Base-by-base conservation (phyloP, 2,797 vertebrate genomes). In the Poeciliopsis turneri region DNA sequence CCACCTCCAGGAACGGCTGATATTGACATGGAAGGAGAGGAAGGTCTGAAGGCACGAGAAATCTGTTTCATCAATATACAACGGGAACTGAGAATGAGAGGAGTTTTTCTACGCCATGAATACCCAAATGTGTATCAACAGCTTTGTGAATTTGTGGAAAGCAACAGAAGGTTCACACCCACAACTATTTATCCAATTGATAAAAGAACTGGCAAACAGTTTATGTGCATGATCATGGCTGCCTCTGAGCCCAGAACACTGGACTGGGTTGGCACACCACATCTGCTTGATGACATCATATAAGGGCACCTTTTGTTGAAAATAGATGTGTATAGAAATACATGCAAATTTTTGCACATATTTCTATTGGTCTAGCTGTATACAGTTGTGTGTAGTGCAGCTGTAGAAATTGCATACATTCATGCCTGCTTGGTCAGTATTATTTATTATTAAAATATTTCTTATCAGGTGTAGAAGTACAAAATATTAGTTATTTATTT, bases 141-240 rank as follows among this genome's bases (percentile, higher is more conserved):
- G 90, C 98, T 99, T 84, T 99, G 98, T 78, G 97, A 98, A 79
- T 99, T 99, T 77, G 98, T 99, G 77, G 98, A 99, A 87, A 96
- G 87, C 90, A 98, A 99, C 94, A 96, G 95, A 85, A 96, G 98
- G 87, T 99, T 99, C 94, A 99, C 97, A 0, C 98, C 98, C 75
- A 99, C 98, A 82, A 99, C 98, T 81, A 99, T 99, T 89, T 99
- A 99, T 92, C 98, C 98, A 70, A 97, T 98, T 0, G 98, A 99
- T 95, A 97, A 98, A 92, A 96, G 98, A 94, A 99, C 98, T 0
- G 98, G 98, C 77, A 98, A 98, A 91, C 98, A 98, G 93, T 99
- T 99, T 92, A 97, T 99, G 97, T 99, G 98, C 95, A 98, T 99
- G 98, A 98, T 99, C 84, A 98, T 99, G 98, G 98, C 98, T 12